Conservation (phyloP, 2,797 vertebrate species). For the Alfaro cultratus region DNA sequence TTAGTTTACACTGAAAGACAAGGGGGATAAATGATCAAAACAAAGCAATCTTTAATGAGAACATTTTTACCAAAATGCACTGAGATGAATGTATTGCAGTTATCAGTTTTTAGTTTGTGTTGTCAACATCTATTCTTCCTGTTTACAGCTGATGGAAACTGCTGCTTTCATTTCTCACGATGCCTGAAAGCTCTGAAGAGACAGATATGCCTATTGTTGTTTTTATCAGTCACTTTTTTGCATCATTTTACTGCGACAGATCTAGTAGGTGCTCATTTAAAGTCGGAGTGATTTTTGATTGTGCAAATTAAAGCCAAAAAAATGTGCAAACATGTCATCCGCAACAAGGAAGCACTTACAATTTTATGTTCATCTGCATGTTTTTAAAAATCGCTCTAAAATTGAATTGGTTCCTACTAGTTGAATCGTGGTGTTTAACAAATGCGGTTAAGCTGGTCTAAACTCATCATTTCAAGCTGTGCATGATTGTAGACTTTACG, state of each 20-base stretch:
- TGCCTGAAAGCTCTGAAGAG: conserved; percentile 10
- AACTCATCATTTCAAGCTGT: neutral
- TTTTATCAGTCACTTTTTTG: neutral
- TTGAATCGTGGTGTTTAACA: neutral
- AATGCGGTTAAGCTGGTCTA: neutral
- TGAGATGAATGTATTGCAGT: neutral
- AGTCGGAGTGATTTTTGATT: conserved; percentile 16
- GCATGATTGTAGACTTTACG: neutral
- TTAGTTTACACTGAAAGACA: neutral
- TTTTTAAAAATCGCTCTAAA: neutral
- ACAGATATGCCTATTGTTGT: conserved; percentile 3
- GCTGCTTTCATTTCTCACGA: conserved; percentile 14
- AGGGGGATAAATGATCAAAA: neutral
- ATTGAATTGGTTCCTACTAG: neutral
- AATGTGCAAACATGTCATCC: neutral
- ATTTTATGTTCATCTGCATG: too few relatives aligned
- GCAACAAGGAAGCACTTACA: neutral
- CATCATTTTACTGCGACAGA: conserved; percentile 6
- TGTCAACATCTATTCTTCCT: conserved; percentile 14
- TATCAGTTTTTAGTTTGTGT: conserved; percentile 6
- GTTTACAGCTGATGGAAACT: conserved; percentile 26
- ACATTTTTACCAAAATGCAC: neutral
- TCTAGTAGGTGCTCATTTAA: conserved; percentile 5
- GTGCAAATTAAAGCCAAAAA: conserved; percentile 7
- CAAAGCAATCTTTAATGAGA: neutral